phyloP scores from a whole-genome alignment of 2,888 invertebrate species.

The Tipula unca region DNA sequence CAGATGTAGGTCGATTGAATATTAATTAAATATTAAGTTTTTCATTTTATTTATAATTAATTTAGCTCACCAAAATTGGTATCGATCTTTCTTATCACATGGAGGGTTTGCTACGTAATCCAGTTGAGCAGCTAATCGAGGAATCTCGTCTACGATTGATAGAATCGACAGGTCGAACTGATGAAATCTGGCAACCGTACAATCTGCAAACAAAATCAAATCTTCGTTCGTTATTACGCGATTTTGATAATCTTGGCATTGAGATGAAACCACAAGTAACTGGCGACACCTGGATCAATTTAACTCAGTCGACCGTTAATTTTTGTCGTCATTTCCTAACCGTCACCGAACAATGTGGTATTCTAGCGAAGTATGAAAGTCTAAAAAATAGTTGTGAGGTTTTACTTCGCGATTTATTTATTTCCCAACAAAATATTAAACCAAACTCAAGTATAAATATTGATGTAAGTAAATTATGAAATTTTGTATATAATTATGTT shows the following conservation, averaged over 20 bases:
- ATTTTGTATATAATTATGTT: background rate
- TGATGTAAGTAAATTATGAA: slow-evolving; percentile 34
- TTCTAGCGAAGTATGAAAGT: slow-evolving; percentile 38
- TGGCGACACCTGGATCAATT: slow-evolving; percentile 41
- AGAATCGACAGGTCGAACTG: slow-evolving; percentile 39
- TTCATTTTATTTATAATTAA: slow-evolving; percentile 27
- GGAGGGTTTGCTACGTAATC: slow-evolving; percentile 72
- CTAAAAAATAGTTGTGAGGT: slow-evolving; percentile 34
- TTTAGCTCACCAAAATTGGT: slow-evolving; percentile 55
- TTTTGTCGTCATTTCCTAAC: slow-evolving; percentile 39
- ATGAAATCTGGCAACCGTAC: slow-evolving; percentile 41
- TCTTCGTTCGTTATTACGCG: slow-evolving; percentile 36
- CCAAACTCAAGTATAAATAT: slow-evolving; percentile 35
- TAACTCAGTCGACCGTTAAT: slow-evolving; percentile 39
- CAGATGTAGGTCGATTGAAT: slow-evolving; percentile 29
- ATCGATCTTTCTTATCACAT: slow-evolving; percentile 88
- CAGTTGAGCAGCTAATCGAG: slow-evolving; percentile 42
- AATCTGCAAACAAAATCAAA: slow-evolving; percentile 41
- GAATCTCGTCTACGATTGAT: slow-evolving; percentile 38
- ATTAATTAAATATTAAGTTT: background rate
- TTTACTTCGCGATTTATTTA: slow-evolving; percentile 35
- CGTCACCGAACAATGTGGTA: slow-evolving; percentile 38
- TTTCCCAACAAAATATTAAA: slow-evolving; percentile 38
- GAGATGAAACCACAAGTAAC: slow-evolving; percentile 36
- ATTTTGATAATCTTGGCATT: slow-evolving; percentile 37